phyloP scores from a whole-genome alignment of 2,888 invertebrate genomes.

The Danaus chrysippus region DNA sequence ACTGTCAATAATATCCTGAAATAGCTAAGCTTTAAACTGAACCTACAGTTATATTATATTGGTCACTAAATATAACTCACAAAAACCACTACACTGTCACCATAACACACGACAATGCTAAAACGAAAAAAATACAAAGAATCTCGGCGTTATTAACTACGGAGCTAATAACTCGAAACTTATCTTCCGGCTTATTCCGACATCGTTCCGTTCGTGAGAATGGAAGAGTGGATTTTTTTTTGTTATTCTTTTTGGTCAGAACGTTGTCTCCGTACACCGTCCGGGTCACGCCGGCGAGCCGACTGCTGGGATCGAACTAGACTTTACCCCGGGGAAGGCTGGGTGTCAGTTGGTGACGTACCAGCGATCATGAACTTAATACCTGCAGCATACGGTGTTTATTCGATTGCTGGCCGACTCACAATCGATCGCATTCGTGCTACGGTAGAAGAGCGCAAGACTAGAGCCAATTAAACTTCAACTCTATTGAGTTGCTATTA shows the following conservation, averaged over 20 bases:
- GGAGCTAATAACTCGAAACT: constrained; percentile 69
- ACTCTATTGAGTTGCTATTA: constrained; percentile 38
- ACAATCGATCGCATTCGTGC: constrained; percentile 44
- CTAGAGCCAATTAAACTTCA: constrained; percentile 32
- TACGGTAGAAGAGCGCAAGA: constrained; percentile 45
- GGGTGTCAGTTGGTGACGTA: constrained; percentile 59
- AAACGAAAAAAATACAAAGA: constrained; percentile 37
- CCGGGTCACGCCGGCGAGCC: constrained; percentile 72
- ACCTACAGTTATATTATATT: constrained; percentile 46
- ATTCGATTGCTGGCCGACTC: constrained; percentile 34
- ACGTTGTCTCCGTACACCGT: constrained; percentile 54
- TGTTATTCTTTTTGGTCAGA: constrained; percentile 45
- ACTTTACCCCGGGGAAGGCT: constrained; percentile 75
- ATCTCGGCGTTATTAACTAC: constrained; percentile 69
- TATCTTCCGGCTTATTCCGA: constrained; percentile 45
- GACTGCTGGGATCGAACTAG: constrained; percentile 71
- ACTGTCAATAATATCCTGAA: constrained; percentile 31
- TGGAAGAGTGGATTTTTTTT: constrained; percentile 64
- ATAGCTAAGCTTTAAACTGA: constrained; percentile 57
- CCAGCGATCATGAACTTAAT: constrained; percentile 41
- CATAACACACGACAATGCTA: constrained; percentile 32
- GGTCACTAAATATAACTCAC: constrained; percentile 37
- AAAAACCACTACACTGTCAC: constrained; percentile 34
- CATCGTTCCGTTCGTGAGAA: constrained; percentile 62
- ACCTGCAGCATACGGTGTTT: constrained; percentile 39